phyloP scores from a whole-genome alignment of 2,113 vertebrate species.

The Vidua chalybeata region DNA sequence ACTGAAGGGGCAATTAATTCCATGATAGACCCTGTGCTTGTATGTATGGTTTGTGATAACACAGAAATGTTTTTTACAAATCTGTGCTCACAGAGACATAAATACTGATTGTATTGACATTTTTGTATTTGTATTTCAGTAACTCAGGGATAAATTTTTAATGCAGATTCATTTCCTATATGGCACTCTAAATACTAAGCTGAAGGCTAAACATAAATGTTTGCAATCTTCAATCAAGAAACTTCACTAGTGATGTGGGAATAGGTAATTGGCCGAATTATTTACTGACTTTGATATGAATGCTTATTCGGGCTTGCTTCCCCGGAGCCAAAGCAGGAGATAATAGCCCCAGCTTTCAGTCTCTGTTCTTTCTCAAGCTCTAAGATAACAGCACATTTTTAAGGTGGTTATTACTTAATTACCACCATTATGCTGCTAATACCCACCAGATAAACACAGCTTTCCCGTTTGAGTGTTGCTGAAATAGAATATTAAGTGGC shows the following conservation, averaged over 20 bases:
- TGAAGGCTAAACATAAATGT: not conserved
- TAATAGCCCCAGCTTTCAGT: not conserved
- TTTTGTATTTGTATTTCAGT: not conserved
- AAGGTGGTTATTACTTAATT: conserved; percentile 10
- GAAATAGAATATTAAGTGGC: not conserved
- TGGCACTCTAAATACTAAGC: not conserved
- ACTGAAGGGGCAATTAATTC: not conserved
- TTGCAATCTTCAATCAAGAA: not conserved
- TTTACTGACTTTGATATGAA: conserved; percentile 4
- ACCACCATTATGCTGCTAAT: not conserved
- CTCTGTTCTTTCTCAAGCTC: not conserved
- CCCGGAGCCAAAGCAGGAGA: not conserved
- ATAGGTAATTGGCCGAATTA: conserved; percentile 27
- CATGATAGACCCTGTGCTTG: not conserved
- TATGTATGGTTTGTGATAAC: not conserved
- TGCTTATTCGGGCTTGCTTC: not conserved
- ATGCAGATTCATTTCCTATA: not conserved
- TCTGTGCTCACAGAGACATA: not conserved
- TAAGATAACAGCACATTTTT: not conserved
- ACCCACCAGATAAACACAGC: not conserved
- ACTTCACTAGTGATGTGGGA: not conserved
- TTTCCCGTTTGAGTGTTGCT: not conserved
- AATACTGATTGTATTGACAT: not conserved
- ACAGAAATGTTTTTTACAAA: not conserved
- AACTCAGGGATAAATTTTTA: not conserved